A percentile compares a stretch with the other conserved stretches of the same genome.
These are phyloP conservation scores for Himalopsyche japonica DNA, from an alignment of 2,888 invertebrate species.

Conservation along the genomic window DNA sequence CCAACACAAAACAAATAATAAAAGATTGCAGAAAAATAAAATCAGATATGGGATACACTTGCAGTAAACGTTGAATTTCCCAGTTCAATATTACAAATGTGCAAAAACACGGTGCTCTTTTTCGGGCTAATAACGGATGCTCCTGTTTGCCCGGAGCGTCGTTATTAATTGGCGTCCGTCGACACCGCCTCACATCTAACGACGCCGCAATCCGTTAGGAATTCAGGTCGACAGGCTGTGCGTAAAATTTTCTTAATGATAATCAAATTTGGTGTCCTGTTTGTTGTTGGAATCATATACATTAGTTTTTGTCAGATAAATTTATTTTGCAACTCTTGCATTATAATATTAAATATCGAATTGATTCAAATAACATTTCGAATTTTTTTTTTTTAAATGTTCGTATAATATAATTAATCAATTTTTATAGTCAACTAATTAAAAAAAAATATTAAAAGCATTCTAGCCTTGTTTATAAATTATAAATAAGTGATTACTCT, in stretches of 20 bases:
- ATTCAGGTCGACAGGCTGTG: background rate
- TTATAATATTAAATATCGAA: too few species aligned
- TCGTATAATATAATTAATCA: too few species aligned
- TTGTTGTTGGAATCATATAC: background rate
- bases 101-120: constrained; percentile 5
- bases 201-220: constrained; percentile 26
- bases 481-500: too few species aligned
- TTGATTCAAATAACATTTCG: too few species aligned
- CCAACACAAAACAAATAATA: too few species aligned
- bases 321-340: background rate
- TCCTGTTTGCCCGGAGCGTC: constrained; percentile 16
- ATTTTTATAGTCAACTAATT: too few species aligned
- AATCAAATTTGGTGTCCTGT: constrained; percentile 12
- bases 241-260: constrained; percentile 24
- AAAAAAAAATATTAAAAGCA: too few species aligned
- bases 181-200: constrained; percentile 32
- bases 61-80: background rate
- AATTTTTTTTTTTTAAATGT: too few species aligned
- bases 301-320: background rate
- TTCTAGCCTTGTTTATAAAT: too few species aligned
- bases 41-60: too few species aligned
- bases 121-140: background rate
- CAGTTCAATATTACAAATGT: background rate
- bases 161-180: constrained; percentile 37
- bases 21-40: too few species aligned